phyloP scores from a whole-genome alignment of 2,113 vertebrate species.

The Thamnaconus septentrionalis region DNA sequence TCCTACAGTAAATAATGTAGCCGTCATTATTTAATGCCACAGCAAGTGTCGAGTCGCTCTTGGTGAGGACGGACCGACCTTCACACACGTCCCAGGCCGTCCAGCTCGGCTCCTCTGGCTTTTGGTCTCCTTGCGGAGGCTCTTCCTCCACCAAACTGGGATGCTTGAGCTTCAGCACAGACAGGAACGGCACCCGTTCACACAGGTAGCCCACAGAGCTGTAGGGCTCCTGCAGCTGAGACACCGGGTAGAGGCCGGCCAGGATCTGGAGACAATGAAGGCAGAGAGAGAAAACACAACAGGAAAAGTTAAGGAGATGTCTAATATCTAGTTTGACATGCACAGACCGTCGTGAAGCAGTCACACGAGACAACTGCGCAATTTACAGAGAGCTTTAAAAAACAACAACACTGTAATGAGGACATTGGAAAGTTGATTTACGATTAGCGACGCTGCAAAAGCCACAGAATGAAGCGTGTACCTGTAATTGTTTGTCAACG shows the following conservation, averaged over 20 bases:
- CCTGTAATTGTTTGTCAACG: slow-evolving; percentile 85
- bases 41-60: too few relatives aligned
- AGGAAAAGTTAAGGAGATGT: neutral
- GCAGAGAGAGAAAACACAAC: neutral
- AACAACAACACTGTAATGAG: too few relatives aligned
- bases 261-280: slow-evolving; percentile 76
- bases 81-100: slow-evolving; percentile 94
- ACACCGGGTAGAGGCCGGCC: slow-evolving; percentile 87
- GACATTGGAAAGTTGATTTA: too few relatives aligned
- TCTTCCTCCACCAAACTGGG: slow-evolving; percentile 58
- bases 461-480: slow-evolving; percentile 17
- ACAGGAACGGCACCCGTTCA: slow-evolving; percentile 76
- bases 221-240: slow-evolving; percentile 92
- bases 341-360: neutral
- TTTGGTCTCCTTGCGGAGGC: slow-evolving; percentile 24
- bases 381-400: neutral
- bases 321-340: neutral
- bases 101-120: slow-evolving; percentile 62
- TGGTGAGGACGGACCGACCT: slow-evolving; percentile 66
- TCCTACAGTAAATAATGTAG: neutral
- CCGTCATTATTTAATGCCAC: too few relatives aligned
- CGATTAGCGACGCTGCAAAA: neutral
- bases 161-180: slow-evolving; percentile 81
- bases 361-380: slow-evolving; percentile 1
- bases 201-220: slow-evolving; percentile 88